Conservation (phyloP, 37 sponge, comb jelly and placozoan species). For the Petrosia ficiformis region DNA sequence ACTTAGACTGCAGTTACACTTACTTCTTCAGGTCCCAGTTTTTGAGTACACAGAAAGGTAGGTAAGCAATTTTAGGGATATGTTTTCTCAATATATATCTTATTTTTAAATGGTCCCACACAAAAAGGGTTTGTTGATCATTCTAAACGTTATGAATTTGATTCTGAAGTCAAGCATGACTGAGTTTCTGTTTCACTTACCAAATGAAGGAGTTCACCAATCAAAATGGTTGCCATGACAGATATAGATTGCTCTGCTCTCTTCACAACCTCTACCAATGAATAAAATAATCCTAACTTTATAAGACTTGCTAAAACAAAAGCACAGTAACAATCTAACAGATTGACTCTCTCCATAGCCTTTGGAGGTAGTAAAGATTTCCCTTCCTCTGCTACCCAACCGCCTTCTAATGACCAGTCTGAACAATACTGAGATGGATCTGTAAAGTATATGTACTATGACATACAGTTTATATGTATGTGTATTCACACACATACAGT, state of each 20-base stretch:
- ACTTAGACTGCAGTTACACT: too few relatives aligned
- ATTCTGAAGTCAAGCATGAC: too few relatives aligned
- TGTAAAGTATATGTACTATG: too few relatives aligned
- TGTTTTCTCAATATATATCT: too few relatives aligned
- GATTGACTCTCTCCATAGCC: conserved; percentile 37
- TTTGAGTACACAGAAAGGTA: too few relatives aligned
- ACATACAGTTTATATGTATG: background rate
- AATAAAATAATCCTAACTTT: conserved; percentile 25
- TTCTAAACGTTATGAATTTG: too few relatives aligned
- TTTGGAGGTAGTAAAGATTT: conserved; percentile 64
- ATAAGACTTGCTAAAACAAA: conserved; percentile 47
- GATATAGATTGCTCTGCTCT: conserved; percentile 26
- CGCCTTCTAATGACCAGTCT: conserved; percentile 66
- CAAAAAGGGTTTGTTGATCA: too few relatives aligned
- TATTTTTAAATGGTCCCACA: too few relatives aligned
- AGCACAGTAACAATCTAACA: conserved; percentile 66
- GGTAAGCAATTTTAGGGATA: too few relatives aligned
- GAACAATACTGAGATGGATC: conserved; percentile 43
- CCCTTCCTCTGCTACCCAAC: conserved; percentile 78
- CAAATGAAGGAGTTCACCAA: conserved; percentile 65
- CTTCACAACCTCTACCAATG: conserved; percentile 31
- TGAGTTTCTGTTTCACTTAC: too few relatives aligned
- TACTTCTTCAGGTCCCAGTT: too few relatives aligned
- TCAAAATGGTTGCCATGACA: conserved; percentile 61
- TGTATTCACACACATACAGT: background rate